phyloP scores from a whole-genome alignment of 2,113 vertebrate species.

The Prionailurus viverrinus region DNA sequence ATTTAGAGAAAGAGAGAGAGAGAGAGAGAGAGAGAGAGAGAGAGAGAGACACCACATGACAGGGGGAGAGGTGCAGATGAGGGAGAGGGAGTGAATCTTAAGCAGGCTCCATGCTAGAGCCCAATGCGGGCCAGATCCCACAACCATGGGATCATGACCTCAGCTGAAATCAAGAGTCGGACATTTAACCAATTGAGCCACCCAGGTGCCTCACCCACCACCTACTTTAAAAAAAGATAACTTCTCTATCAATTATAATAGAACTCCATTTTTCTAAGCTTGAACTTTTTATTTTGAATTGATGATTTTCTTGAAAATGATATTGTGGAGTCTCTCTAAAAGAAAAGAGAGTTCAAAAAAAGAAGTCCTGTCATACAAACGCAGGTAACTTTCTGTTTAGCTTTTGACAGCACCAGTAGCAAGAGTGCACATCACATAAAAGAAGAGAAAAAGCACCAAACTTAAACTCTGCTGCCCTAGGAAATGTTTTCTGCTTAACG shows the following conservation, averaged over 20 bases:
- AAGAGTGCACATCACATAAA: conserved; percentile 37
- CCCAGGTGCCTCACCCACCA: background rate
- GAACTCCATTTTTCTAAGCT: conserved; percentile 11
- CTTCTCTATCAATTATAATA: conserved; percentile 2
- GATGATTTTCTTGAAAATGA: conserved; percentile 47
- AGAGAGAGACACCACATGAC: background rate
- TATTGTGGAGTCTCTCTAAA: conserved; percentile 24
- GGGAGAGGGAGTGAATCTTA: background rate
- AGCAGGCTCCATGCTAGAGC: background rate
- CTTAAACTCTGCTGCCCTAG: conserved; percentile 3
- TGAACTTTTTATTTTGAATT: conserved; percentile 54
- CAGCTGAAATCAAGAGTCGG: background rate
- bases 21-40: background rate
- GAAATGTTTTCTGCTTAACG: conserved; percentile 60
- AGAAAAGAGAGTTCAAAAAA: conserved; percentile 31
- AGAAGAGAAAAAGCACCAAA: background rate
- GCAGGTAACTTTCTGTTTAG: conserved; percentile 39
- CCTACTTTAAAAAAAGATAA: background rate
- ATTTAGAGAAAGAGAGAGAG: background rate
- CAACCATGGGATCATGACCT: background rate
- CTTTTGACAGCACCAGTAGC: conserved; percentile 29
- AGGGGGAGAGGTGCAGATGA: background rate
- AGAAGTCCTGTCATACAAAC: conserved; percentile 29
- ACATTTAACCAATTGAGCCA: background rate
- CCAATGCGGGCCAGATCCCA: background rate